Base-by-base conservation (phyloP, 2,888 invertebrate species). In the Drosophila monieri region DNA sequence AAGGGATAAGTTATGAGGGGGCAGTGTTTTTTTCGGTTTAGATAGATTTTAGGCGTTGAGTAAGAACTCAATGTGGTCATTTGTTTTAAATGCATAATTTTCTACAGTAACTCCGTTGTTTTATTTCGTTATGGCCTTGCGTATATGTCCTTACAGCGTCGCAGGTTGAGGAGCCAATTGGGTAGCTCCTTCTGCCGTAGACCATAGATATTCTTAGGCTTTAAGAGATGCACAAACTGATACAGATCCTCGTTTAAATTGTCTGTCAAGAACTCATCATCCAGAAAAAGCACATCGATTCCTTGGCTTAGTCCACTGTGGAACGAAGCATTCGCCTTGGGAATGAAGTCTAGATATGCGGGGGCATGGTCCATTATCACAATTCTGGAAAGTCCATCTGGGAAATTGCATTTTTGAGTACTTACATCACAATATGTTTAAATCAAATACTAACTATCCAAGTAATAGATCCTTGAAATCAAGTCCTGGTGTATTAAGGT, bases 1-100 rank as follows among this genome's bases (percentile, higher is more conserved):
- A 95, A 94, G 91, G 92, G 90, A 73, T 91, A 89, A 86, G 52
- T 18, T 18, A 18, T 8, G 23, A n/a, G 18, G 6, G 6, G 25
- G n/a, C 6, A 6, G n/a, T 4, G n/a, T 32, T 15, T 48, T 41
- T 10, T 56, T 68, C 39, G 37, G 58, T 59, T 71, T 81, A 78
- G 76, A 46, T 73, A 73, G 70, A 59, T 65, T 74, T 85, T 77
- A 78, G 27, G 27, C 27, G 9, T 27, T 27, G 27, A 9, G 27
- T 27, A 8, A 9, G 9, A 27, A 27, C 27, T 27, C 27, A 27
- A 27, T 27, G 35, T 44, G 44, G 65, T 46, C 47, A 66, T 72
- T 74, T 46, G 67, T 65, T 80, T 75, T 81, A 88, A 66, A 81
- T 76, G 62, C 53, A 68, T 68, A 30, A 54, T 61, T 71, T 51